Evolutionary conservation across 30 jellyfish, hydroid and myxozoan genomes (phyloP), one percentile per base, ranked within the genome.

Genomic region (Phacellophora camtschatica): DNA sequence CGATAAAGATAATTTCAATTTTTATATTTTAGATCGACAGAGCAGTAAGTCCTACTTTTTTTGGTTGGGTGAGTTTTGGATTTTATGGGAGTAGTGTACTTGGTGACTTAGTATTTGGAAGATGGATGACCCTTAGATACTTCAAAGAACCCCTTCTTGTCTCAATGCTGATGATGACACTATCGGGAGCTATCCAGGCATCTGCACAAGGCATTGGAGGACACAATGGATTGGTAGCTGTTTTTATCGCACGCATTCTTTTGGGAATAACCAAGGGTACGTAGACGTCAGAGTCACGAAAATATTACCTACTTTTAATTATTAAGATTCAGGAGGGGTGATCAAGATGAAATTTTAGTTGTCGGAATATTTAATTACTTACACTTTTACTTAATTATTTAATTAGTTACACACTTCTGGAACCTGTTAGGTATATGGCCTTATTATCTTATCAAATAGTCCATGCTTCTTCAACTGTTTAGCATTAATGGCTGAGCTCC

Each of bases 21-120:
- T 46, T 12, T 28, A 16, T 46, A 16, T 28, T 31, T 35, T 31
- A 77, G 81, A 50, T 58, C 39, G 95, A 83, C 29, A 71, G 71
- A 20, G 34, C 23, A 23, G 24, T 83, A 22, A 68, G 84, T 23
- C 95, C 95, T 5, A 36, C 27, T 19, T 83, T 41, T 59, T 65
- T 53, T 71, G 95, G 95, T 25, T 83, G 95, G 95, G 88, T 88
- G 25, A 68, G 56, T 34, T 61, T 83, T 16, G 95, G 88, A 6
- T 83, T 83, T 42, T 58, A 71, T 32, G 46, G 36, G 75, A 57
- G 74, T 15, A 81, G 83, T 15, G 71, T 83, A 12, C 2, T 69
- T 24, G 63, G 67, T 13, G 95, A 83, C 63, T 41, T 83, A 30
- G 42, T 83, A 13, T 68, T 68, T 43, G 88, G 95, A 9, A 36